Base-by-base conservation (phyloP, 2,888 invertebrate genomes). In the Dryocosmus kuriphilus region DNA sequence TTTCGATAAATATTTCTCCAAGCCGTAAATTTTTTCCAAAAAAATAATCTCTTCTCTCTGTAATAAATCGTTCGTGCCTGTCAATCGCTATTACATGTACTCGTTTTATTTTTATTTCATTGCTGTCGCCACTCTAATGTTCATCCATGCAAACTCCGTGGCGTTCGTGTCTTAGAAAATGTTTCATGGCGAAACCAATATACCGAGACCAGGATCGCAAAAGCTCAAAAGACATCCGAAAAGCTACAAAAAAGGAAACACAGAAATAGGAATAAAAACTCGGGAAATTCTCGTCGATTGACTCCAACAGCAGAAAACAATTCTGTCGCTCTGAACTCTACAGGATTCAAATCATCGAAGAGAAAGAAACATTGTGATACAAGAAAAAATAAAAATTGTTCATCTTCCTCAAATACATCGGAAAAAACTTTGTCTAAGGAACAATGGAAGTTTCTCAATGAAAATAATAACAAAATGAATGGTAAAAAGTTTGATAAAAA, bases 61-160 rank as follows among this genome's bases (percentile, higher is more conserved):
- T 30, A 71, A 30, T 8, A 71, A 51, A 32, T 30, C 71, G 71
- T 71, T 71, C 51, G 51, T 71, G 71, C 71, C 71, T 71, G 71
- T 71, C 30, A 51, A 71, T 51, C 11, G 38, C 41, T 67, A 67
- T 71, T 30, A 71, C 71, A 71, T 71, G 71, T 51, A 51, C 51
- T 71, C 51, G 51, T 71, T 71, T 51, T 51, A 51, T 71, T 71
- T 71, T 71, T 71, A 71, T 71, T 71, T 51, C 32, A 71, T 71
- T 71, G 51, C n/a, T 71, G 71, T 71, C 51, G 71, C n/a, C 71
- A 46, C 51, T 71, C 51, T 51, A 30, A 71, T 71, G 30, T 51
- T 71, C 30, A 71, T 71, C 51, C 51, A 71, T 30, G 71, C n/a
- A 71, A 71, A 71, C 9, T 51, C 11, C 41, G 51, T 71, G 51